Evolutionary conservation across 2,113 vertebrate species (phyloP).

Genomic region (Microtus ochrogaster): DNA sequence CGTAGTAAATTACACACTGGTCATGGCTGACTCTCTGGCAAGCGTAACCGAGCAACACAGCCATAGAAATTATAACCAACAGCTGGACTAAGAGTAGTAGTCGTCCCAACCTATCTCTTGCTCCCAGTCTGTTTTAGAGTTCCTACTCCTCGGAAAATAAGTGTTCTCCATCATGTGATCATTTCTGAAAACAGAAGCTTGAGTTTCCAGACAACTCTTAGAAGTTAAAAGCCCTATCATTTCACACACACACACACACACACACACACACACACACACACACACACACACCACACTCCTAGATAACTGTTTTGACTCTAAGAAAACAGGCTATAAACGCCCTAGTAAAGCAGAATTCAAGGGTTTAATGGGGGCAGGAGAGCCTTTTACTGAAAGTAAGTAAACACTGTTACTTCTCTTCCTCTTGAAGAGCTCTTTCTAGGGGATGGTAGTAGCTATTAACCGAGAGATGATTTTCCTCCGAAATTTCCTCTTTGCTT

Average conservation of each 20-base stretch:
- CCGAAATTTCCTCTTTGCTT: constrained; percentile 49
- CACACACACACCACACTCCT: background rate
- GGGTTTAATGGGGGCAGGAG: background rate
- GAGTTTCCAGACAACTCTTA: background rate
- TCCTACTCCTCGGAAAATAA: background rate
- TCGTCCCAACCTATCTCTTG: background rate
- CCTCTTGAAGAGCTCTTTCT: background rate
- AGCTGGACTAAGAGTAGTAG: background rate
- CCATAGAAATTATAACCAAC: background rate
- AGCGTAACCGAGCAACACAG: constrained; percentile 23
- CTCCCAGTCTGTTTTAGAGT: background rate
- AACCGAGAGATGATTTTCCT: constrained; percentile 5
- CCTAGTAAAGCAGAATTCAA: background rate
- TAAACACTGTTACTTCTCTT: background rate
- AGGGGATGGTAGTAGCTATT: background rate
- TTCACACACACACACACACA: background rate
- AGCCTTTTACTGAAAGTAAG: background rate
- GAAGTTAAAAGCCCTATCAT: background rate
- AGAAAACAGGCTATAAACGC: background rate
- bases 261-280: background rate
- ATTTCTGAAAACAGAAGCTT: background rate
- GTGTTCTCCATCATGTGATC: background rate
- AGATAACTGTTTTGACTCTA: background rate
- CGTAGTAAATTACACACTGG: background rate
- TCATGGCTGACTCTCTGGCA: background rate